Conservation (phyloP, 2,888 invertebrate genomes). For the Clusia tigrina region DNA sequence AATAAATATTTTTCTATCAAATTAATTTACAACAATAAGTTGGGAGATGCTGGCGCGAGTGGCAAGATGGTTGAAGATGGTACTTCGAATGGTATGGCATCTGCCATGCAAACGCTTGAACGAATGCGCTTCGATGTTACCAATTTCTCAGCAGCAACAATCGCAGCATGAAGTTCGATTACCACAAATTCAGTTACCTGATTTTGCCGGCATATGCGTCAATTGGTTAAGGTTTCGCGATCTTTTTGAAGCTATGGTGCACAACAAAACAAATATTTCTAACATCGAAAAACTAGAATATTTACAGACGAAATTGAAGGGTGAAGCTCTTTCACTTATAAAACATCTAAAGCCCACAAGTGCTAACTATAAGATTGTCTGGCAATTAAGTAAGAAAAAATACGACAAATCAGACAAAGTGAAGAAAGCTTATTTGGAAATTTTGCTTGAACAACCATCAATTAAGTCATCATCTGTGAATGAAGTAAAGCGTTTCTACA, state of each 20-base stretch:
- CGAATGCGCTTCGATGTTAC: no score
- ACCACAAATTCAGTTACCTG: constrained; percentile 30
- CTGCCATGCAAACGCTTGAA: no score
- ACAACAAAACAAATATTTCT: constrained; percentile 24
- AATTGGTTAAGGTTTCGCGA: constrained; percentile 31
- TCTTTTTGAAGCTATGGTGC: constrained; percentile 29
- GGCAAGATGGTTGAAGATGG: no score
- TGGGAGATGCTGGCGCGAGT: no score
- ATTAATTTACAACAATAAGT: no score
- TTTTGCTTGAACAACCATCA: constrained; percentile 22
- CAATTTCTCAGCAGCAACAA: no score
- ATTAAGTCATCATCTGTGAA: constrained; percentile 15
- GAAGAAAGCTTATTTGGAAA: constrained; percentile 22
- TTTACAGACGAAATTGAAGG: constrained; percentile 28
- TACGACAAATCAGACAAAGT: constrained; percentile 31
- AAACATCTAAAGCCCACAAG: constrained; percentile 32
- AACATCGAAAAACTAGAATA: constrained; percentile 31
- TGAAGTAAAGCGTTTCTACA: constrained; percentile 21
- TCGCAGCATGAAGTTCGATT: constrained; percentile 21
- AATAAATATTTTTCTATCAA: no score
- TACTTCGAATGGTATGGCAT: no score
- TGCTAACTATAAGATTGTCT: constrained; percentile 30
- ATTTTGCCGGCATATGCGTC: constrained; percentile 23
- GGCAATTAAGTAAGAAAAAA: constrained; percentile 28
- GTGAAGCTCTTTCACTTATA: constrained; percentile 28